phyloP scores from a whole-genome alignment of 2,797 vertebrate genomes.

The Gymnocypris eckloni region DNA sequence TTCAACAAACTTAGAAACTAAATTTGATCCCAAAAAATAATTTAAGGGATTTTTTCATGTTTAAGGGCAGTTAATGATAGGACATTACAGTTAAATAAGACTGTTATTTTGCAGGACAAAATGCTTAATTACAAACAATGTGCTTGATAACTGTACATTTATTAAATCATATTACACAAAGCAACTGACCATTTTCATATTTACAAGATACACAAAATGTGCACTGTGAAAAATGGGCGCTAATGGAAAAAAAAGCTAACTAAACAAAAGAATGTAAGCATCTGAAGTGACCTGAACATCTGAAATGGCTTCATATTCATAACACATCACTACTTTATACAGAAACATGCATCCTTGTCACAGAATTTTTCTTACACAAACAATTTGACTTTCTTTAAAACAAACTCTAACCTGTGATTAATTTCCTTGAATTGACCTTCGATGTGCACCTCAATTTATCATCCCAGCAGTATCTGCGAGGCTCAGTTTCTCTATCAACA shows the following conservation, averaged over 20 bases:
- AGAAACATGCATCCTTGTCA: neutral
- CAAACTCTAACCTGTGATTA: slow-evolving; percentile 39
- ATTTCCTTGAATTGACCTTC: slow-evolving; percentile 48
- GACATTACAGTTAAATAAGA: neutral
- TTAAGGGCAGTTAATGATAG: neutral
- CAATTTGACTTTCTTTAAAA: neutral
- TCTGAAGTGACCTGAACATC: neutral
- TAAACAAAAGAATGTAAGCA: neutral
- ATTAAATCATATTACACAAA: slow-evolving; percentile 10
- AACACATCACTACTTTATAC: neutral
- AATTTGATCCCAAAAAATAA: neutral
- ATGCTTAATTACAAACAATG: neutral
- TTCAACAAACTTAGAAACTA: neutral
- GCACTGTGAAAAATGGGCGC: neutral
- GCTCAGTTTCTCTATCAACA: slow-evolving; percentile 76
- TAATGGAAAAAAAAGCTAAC: neutral
- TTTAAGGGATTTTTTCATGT: neutral
- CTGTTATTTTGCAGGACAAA: neutral
- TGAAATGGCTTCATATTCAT: neutral
- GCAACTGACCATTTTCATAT: neutral
- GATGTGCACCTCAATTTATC: slow-evolving; percentile 56
- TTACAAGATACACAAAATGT: neutral
- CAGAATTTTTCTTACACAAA: neutral
- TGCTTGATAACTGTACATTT: slow-evolving; percentile 15
- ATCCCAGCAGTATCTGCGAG: slow-evolving; percentile 9